phyloP scores from a whole-genome alignment of 2,888 invertebrate species.

The Argyresthia goedartella region DNA sequence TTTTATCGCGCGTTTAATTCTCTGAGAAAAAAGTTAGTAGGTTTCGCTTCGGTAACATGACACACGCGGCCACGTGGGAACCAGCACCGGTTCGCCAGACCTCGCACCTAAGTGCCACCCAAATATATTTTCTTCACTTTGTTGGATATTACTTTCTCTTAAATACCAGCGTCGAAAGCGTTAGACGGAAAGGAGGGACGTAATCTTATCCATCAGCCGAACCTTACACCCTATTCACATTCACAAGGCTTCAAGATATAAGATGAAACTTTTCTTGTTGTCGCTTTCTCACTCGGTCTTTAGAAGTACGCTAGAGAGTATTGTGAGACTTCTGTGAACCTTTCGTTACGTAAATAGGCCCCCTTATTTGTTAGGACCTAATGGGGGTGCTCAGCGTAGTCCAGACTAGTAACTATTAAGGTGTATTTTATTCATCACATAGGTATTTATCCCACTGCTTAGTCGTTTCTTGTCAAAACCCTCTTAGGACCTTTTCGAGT shows the following conservation, averaged over 20 bases:
- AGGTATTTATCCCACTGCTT: not conserved
- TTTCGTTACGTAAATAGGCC: too few species aligned
- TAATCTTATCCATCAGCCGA: slow-evolving; percentile 58
- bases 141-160: slow-evolving; percentile 61
- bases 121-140: slow-evolving; percentile 56
- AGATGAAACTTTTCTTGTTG: too few species aligned
- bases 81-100: slow-evolving; percentile 40
- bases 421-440: slow-evolving; percentile 56
- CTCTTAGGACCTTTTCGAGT: not conserved
- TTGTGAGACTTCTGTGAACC: too few species aligned
- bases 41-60: slow-evolving; percentile 51
- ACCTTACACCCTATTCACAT: slow-evolving; percentile 11
- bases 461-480: not conserved
- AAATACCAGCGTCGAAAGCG: slow-evolving; percentile 41
- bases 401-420: slow-evolving; percentile 43
- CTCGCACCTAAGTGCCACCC: slow-evolving; percentile 57
- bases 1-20: slow-evolving; percentile 70
- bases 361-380: slow-evolving; percentile 46
- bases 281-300: too few species aligned
- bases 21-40: slow-evolving; percentile 56
- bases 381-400: slow-evolving; percentile 49
- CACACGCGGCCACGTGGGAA: slow-evolving; percentile 62
- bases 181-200: slow-evolving; percentile 39
- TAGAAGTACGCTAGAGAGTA: too few species aligned
- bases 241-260: too few species aligned